These are phyloP conservation scores for Bombus waltoni DNA, from an alignment of 1,140 invertebrate species.

Conservation along the genomic window DNA sequence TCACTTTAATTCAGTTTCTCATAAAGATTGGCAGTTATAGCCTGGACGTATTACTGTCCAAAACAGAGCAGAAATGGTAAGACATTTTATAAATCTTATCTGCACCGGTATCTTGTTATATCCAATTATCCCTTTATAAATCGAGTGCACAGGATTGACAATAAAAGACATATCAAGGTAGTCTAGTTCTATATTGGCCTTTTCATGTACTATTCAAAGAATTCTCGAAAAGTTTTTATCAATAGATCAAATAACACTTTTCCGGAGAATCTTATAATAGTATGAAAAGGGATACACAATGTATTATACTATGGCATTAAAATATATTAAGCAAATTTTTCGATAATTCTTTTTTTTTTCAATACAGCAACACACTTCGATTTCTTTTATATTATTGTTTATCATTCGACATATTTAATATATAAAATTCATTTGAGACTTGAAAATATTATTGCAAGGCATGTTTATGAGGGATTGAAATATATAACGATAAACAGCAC, in stretches of 20 bases:
- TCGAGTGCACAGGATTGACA: conserved; percentile 42
- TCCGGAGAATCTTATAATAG: conserved; percentile 16
- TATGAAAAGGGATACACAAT: conserved; percentile 29
- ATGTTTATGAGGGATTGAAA: conserved; percentile 54
- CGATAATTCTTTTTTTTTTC: conserved; percentile 28
- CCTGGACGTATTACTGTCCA: conserved; percentile 72
- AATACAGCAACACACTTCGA: conserved; percentile 33
- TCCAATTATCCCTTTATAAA: conserved; percentile 41
- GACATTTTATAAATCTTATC: conserved; percentile 45
- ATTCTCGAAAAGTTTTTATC: conserved; percentile 28
- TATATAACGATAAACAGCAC: conserved; percentile 55
- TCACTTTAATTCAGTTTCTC: conserved; percentile 55
- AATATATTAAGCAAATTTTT: conserved; percentile 56
- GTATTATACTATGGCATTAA: conserved; percentile 45
- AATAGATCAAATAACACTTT: conserved; percentile 12
- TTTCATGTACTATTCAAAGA: conserved; percentile 34
- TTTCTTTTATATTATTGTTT: conserved; percentile 13
- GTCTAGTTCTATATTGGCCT: conserved; percentile 38
- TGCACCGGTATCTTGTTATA: conserved; percentile 39
- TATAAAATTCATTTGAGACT: conserved; percentile 50
- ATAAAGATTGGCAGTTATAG: conserved; percentile 74
- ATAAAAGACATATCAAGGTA: conserved; percentile 43
- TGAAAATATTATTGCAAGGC: conserved; percentile 49
- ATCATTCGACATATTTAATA: conserved; percentile 14
- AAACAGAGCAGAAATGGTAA: conserved; percentile 60